Evolutionary conservation across 2,888 invertebrate genomes (phyloP), one percentile per base, ranked within the genome.

Genomic region (Tipula unca): DNA sequence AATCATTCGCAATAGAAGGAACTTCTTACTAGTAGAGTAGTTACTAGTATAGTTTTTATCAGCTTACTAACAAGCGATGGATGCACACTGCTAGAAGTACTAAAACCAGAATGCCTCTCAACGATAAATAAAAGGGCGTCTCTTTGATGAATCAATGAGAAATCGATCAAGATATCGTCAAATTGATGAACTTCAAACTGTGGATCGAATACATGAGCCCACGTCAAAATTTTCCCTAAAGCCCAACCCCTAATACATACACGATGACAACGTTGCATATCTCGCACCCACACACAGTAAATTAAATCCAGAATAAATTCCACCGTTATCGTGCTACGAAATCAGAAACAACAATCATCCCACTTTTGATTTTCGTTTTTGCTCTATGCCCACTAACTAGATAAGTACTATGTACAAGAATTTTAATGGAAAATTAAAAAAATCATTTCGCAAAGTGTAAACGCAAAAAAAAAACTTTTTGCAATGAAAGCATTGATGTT

Each of bases 1-100:
- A 93, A 87, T 91, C 92, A 84, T 94, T 96, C 85, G 94, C 94
- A 88, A 93, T 94, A 29, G 94, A 95, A 88, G 97, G 97, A 94
- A 88, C 94, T 94, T 0, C 91, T 97, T 8, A 93, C 94, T 36
- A n/a, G n/a, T n/a, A n/a, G n/a, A n/a, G n/a, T n/a, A n/a, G n/a
- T n/a, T n/a, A n/a, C n/a, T n/a, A n/a, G n/a, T n/a, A n/a, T n/a
- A n/a, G n/a, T n/a, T n/a, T n/a, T n/a, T n/a, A n/a, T n/a, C n/a
- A n/a, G n/a, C n/a, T n/a, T n/a, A n/a, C n/a, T n/a, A n/a, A n/a
- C n/a, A n/a, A n/a, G n/a, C n/a, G n/a, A n/a, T n/a, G n/a, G n/a
- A n/a, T n/a, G n/a, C n/a, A n/a, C n/a, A n/a, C n/a, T n/a, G n/a
- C n/a, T n/a, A n/a, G n/a, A n/a, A n/a, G n/a, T n/a, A n/a, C n/a